These are phyloP conservation scores for Sminthurinus aureus DNA, from an alignment of 2,888 invertebrate genomes.

Conservation along the genomic window DNA sequence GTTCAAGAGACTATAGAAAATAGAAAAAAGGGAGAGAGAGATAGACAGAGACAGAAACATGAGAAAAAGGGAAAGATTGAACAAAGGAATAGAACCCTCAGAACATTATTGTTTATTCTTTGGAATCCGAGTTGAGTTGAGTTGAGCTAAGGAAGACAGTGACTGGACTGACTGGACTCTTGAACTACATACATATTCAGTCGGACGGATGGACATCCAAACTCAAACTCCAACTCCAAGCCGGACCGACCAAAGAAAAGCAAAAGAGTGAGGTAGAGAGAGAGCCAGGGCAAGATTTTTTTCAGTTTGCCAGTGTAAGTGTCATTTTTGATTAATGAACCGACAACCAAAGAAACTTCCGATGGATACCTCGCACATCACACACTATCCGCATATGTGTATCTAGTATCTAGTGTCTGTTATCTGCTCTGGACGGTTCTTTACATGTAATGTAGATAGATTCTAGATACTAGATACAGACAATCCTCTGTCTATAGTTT, in stretches of 20 bases:
- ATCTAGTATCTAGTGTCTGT: too few species aligned
- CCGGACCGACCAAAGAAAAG: conserved; percentile 18
- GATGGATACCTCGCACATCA: not conserved
- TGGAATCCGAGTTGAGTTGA: conserved; percentile 28
- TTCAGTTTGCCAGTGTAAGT: conserved; percentile 46
- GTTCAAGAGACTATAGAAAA: not conserved
- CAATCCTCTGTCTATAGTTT: too few species aligned
- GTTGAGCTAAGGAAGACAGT: conserved; percentile 14
- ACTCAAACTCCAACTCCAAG: conserved; percentile 13
- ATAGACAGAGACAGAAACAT: not conserved
- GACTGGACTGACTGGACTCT: not conserved
- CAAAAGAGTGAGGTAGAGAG: conserved; percentile 31
- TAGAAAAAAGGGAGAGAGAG: not conserved
- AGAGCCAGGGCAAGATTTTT: conserved; percentile 40
- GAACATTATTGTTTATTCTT: conserved; percentile 20
- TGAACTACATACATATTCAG: not conserved
- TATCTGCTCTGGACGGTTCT: too few species aligned
- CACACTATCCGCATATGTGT: not conserved
- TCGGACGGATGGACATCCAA: not conserved
- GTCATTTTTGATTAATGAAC: conserved; percentile 58
- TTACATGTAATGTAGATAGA: too few species aligned
- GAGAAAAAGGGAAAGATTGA: not conserved
- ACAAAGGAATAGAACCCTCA: not conserved
- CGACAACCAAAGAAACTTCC: conserved; percentile 43
- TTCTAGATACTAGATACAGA: too few species aligned